Percentiles rank a stretch among this genome's conserved stretches.
Conservation (phyloP, 1,140 invertebrate genomes). For the Tetramorium parvispinum region DNA sequence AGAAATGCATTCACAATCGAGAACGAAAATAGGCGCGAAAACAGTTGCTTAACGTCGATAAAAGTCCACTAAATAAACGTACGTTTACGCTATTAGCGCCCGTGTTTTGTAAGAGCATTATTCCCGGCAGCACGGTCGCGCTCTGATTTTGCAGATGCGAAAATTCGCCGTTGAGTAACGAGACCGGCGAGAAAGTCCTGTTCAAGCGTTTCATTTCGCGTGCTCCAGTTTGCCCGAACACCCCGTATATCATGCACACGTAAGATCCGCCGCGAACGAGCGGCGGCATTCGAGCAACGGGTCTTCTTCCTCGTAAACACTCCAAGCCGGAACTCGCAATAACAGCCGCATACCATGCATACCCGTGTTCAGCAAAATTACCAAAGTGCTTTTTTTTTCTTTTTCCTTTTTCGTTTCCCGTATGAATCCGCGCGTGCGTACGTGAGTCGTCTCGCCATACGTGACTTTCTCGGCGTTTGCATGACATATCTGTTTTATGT, state of each 20-base stretch:
- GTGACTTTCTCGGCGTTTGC: conserved; percentile 16
- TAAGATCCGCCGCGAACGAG: background rate
- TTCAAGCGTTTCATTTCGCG: conserved; percentile 4
- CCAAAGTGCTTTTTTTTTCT: background rate
- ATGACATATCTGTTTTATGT: background rate
- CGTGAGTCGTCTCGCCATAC: background rate
- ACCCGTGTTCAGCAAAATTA: conserved; percentile 18
- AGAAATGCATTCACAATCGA: background rate
- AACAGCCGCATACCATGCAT: conserved; percentile 22
- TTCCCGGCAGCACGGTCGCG: background rate
- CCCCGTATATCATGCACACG: background rate
- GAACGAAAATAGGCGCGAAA: conserved; percentile 1
- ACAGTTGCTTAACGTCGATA: background rate
- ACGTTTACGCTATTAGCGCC: background rate
- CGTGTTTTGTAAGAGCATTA: background rate
- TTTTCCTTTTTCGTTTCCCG: background rate
- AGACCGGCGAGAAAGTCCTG: conserved; percentile 15
- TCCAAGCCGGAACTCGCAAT: conserved; percentile 31
- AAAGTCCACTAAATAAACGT: background rate
- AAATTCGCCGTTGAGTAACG: conserved; percentile 25
- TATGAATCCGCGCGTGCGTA: background rate
- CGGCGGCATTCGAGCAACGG: background rate
- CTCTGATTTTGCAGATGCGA: conserved; percentile 5
- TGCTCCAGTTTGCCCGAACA: conserved; percentile 21
- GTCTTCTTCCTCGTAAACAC: conserved; percentile 18